These are phyloP conservation scores for Cryptocheilus praepositus DNA, from an alignment of 2,888 invertebrate species.

Conservation along the genomic window DNA sequence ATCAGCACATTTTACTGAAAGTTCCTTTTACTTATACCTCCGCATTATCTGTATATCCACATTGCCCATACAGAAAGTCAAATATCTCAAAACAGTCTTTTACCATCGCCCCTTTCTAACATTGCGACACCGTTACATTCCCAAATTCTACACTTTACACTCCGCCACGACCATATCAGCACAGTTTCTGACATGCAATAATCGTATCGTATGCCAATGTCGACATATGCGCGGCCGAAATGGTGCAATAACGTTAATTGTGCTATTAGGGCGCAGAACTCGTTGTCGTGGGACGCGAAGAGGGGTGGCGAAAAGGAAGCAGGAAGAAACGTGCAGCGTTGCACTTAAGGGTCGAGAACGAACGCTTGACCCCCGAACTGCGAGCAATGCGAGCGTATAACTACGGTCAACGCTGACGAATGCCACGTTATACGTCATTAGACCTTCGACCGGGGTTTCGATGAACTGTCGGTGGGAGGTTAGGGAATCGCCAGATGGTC, in stretches of 20 bases:
- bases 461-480: conserved; percentile 61
- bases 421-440: conserved; percentile 72
- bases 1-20: too few species aligned
- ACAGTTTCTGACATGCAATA: too few species aligned
- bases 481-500: conserved; percentile 73
- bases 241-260: conserved; percentile 71
- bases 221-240: conserved; percentile 64
- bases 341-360: conserved; percentile 44
- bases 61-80: too few species aligned
- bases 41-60: too few species aligned
- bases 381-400: conserved; percentile 53
- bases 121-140: too few species aligned
- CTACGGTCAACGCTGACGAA: conserved; percentile 59
- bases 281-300: conserved; percentile 17
- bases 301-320: neutral
- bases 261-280: conserved; percentile 66
- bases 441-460: conserved; percentile 62
- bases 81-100: too few species aligned
- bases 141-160: too few species aligned
- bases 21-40: too few species aligned
- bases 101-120: too few species aligned
- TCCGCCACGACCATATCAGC: too few species aligned
- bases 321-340: neutral
- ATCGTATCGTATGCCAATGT: neutral
- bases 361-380: conserved; percentile 68